A percentile compares a stretch with the other conserved stretches of the same genome.
phyloP scores from a whole-genome alignment of 2,113 vertebrate genomes.

The Elaphurus davidianus region DNA sequence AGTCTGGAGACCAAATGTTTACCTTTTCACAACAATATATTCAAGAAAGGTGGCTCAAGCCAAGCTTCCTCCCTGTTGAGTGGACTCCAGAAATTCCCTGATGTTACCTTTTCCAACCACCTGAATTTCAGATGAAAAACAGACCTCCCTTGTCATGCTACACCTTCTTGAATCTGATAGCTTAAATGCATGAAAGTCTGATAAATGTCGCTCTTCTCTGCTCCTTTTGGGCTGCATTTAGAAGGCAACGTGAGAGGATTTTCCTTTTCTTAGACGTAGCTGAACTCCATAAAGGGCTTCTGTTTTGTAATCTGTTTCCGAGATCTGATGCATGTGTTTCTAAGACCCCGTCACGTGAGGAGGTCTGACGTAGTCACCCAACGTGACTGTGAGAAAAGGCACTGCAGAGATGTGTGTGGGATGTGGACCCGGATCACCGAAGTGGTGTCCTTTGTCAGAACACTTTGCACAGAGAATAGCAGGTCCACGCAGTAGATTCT shows the following conservation, averaged over 20 bases:
- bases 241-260: constrained; percentile 69
- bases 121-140: constrained; percentile 46
- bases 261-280: constrained; percentile 71
- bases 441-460: constrained; percentile 51
- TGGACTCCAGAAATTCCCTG: neutral
- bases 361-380: constrained; percentile 74
- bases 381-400: constrained; percentile 69
- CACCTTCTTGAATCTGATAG: constrained; percentile 65
- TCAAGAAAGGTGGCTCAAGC: constrained; percentile 27
- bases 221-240: constrained; percentile 46
- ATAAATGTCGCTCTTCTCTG: constrained; percentile 16
- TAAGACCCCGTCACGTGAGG: constrained; percentile 75
- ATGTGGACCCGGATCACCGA: constrained; percentile 49
- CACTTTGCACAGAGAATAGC: constrained; percentile 11
- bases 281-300: constrained; percentile 74
- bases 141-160: constrained; percentile 10
- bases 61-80: neutral
- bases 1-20: neutral
- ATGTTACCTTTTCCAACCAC: neutral
- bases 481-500: neutral
- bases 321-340: constrained; percentile 78
- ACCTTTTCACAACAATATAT: neutral
- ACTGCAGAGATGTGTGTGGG: constrained; percentile 59
- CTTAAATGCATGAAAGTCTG: constrained; percentile 36
- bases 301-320: constrained; percentile 81